These are phyloP conservation scores for Callithrix jacchus DNA, from an alignment of 2,113 vertebrate genomes.

Conservation along the genomic window DNA sequence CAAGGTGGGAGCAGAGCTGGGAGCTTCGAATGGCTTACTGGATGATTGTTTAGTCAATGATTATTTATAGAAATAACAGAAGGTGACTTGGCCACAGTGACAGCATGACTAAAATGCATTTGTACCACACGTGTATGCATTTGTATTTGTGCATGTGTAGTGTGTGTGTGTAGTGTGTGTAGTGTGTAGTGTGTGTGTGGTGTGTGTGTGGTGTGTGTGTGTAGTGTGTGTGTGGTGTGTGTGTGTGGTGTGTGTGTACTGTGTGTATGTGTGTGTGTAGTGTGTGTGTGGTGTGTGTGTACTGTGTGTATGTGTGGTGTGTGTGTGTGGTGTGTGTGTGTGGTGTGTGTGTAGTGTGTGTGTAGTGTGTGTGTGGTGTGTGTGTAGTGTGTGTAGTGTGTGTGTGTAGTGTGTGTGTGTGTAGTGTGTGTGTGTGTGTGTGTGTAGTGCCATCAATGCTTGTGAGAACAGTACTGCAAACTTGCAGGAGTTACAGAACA, in stretches of 20 bases:
- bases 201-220: not conserved
- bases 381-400: not conserved
- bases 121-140: no score
- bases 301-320: not conserved
- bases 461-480: not conserved
- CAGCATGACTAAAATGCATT: not conserved
- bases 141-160: not conserved
- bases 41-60: not conserved
- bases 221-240: not conserved
- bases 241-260: not conserved
- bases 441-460: not conserved
- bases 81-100: not conserved
- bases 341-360: not conserved
- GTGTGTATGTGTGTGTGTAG: accelerated
- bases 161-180: no score
- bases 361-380: accelerated
- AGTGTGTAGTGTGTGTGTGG: no score
- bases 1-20: not conserved
- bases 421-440: accelerated
- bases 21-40: not conserved
- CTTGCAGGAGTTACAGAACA: not conserved
- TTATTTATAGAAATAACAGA: not conserved
- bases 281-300: accelerated
- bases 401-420: not conserved
- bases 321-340: not conserved